Percentiles rank a stretch among this genome's conserved stretches.
These are phyloP conservation scores for Sus scrofa DNA, from an alignment of 2,113 vertebrate species.

Conservation along the genomic window DNA sequence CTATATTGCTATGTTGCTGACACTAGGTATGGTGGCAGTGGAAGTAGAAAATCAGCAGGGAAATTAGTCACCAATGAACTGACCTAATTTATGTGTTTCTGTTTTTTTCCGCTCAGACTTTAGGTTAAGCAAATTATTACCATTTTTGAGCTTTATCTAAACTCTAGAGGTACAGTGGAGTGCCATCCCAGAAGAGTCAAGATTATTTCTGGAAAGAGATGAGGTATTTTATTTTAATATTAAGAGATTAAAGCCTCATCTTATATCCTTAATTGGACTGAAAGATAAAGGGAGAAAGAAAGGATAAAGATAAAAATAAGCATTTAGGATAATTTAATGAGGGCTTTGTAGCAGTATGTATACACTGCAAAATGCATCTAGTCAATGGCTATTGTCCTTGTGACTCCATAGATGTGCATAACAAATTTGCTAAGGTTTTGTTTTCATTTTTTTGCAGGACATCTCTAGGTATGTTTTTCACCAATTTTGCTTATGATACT, in stretches of 20 bases:
- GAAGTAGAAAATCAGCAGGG: not conserved
- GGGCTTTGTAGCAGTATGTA: not conserved
- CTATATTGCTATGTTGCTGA: not conserved
- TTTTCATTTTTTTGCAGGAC: not conserved
- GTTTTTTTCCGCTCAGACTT: not conserved
- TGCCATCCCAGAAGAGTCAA: not conserved
- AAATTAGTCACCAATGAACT: not conserved
- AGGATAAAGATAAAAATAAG: not conserved
- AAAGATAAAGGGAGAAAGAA: not conserved
- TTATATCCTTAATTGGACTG: not conserved
- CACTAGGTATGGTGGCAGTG: accelerated
- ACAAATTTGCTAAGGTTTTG: not conserved
- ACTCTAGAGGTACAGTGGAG: not conserved
- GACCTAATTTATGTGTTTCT: not conserved
- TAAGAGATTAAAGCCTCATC: not conserved
- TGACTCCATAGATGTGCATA: not conserved
- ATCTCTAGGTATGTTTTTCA: not conserved
- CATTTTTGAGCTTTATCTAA: not conserved
- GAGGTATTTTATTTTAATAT: not conserved
- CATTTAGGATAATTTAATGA: not conserved
- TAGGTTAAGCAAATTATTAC: not conserved
- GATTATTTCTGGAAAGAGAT: not conserved
- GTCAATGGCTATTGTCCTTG: accelerated
- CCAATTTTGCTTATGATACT: not conserved
- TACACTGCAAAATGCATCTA: not conserved